Conservation (phyloP, 2,113 vertebrate genomes). For the Oreochromis niloticus region DNA sequence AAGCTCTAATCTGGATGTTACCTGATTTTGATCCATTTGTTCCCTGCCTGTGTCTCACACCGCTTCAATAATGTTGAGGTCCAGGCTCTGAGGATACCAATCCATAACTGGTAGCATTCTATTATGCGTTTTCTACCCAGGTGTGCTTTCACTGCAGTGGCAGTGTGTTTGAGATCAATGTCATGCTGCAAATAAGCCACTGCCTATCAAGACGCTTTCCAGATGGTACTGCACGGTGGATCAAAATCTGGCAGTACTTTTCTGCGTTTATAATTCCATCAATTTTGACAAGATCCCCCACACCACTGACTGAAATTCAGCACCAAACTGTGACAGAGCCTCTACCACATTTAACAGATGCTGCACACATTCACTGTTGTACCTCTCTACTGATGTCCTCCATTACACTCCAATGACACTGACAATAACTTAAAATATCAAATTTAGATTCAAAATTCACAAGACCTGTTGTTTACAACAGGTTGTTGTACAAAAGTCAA, state of each 20-base stretch:
- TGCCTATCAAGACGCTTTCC: rapidly evolving
- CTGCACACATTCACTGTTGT: background rate
- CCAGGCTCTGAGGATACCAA: background rate
- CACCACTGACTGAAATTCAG: background rate
- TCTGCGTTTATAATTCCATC: background rate
- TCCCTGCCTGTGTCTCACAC: background rate
- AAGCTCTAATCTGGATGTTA: background rate
- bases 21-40: background rate
- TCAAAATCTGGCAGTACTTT: background rate
- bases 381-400: background rate
- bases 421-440: rapidly evolving
- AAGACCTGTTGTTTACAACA: background rate
- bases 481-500: background rate
- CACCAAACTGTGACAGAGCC: background rate
- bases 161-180: background rate
- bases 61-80: background rate
- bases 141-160: background rate
- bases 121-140: background rate
- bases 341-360: background rate
- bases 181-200: background rate
- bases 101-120: background rate
- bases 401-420: rapidly evolving
- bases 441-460: background rate
- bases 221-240: background rate
- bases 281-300: background rate